Percentiles rank a stretch among this genome's conserved stretches.
Evolutionary conservation across 2,113 vertebrate genomes (phyloP).

Genomic region (Calyptommatus sinebrachiatus): DNA sequence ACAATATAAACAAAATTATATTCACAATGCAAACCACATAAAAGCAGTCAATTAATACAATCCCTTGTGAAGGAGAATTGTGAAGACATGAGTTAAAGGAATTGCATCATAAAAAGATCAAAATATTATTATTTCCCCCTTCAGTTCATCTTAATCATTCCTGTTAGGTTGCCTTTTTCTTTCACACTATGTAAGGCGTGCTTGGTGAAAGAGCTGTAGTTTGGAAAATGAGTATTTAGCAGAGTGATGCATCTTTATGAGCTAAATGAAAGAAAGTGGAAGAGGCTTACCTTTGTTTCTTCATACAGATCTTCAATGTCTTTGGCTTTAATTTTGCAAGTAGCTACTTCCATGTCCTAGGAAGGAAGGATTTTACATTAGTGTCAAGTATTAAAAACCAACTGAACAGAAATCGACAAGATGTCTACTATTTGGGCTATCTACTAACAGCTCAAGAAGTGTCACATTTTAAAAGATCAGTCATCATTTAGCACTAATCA

Average conservation of each 20-base stretch:
- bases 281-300: slow-evolving; percentile 36
- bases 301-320: slow-evolving; percentile 22
- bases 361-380: background rate
- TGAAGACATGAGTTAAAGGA: slow-evolving; percentile 3
- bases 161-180: background rate
- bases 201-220: background rate
- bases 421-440: background rate
- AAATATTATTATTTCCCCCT: background rate
- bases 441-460: slow-evolving; percentile 4
- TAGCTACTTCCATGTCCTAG: slow-evolving; percentile 37
- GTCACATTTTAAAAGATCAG: background rate
- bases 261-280: slow-evolving; percentile 1
- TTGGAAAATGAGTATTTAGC: background rate
- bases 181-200: background rate
- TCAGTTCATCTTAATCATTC: background rate
- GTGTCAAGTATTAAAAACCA: slow-evolving; percentile 4
- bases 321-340: slow-evolving; percentile 52
- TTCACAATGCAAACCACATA: background rate
- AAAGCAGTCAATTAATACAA: background rate
- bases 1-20: background rate
- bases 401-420: background rate
- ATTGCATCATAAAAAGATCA: slow-evolving; percentile 10
- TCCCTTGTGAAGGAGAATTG: background rate
- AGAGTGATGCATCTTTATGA: background rate
- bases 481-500: background rate